Conservation (phyloP, 2,797 vertebrate species). For the Selene dorsalis region DNA sequence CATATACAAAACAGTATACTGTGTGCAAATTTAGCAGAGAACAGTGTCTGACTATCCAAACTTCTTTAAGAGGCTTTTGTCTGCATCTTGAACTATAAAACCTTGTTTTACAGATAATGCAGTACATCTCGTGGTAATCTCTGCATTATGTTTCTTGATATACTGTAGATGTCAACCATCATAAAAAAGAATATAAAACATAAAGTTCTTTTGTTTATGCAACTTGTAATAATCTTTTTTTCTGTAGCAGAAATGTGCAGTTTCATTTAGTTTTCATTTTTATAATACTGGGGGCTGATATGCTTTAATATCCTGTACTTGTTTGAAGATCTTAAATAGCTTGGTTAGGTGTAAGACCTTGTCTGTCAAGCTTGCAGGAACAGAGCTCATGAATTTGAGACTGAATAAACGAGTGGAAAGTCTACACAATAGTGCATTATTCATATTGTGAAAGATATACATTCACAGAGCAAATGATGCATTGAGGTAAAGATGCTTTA, state of each 20-base stretch:
- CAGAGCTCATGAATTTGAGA: conserved; percentile 26
- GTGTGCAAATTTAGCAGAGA: background rate
- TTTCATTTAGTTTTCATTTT: conserved; percentile 51
- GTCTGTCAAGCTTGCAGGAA: conserved; percentile 54
- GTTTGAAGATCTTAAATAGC: conserved; percentile 50
- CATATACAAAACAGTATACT: too few relatives aligned
- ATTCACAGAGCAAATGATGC: conserved; percentile 22
- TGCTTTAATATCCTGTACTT: conserved; percentile 64
- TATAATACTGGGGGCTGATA: conserved; percentile 36
- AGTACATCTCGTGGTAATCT: background rate
- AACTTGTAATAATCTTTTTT: conserved; percentile 23
- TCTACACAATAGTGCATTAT: background rate
- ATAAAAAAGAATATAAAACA: conserved; percentile 15
- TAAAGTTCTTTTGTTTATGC: conserved; percentile 25
- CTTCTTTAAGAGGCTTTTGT: background rate
- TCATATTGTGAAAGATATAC: conserved; percentile 34
- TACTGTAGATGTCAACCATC: background rate
- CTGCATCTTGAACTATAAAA: conserved; percentile 1
- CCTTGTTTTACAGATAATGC: background rate
- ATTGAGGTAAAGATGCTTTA: background rate
- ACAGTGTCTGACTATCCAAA: background rate
- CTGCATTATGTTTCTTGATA: background rate
- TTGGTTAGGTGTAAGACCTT: conserved; percentile 36
- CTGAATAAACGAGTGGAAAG: conserved; percentile 23
- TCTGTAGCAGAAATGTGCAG: conserved; percentile 18